Evolutionary conservation across 2,888 invertebrate genomes (phyloP).

Genomic region (Ochropleura plecta): DNA sequence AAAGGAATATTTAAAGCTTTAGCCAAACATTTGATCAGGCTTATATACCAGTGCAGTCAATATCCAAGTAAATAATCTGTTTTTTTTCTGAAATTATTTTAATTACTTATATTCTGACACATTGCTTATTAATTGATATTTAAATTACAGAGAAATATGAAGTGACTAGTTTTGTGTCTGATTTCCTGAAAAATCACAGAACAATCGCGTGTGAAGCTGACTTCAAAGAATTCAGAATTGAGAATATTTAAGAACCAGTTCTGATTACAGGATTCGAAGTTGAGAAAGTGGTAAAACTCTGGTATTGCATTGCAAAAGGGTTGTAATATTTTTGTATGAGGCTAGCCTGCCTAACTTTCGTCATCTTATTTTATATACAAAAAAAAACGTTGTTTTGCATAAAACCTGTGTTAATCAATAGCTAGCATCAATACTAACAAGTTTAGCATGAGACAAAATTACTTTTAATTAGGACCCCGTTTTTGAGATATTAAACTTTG

Average conservation of each 20-base stretch:
- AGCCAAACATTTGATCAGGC: constrained; percentile 91
- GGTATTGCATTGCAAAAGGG: neutral
- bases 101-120: neutral
- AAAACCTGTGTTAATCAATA: neutral
- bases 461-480: neutral
- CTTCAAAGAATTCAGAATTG: constrained; percentile 83
- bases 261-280: neutral
- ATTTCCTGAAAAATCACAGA: constrained; percentile 88
- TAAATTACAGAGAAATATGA: constrained; percentile 89
- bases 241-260: constrained; percentile 74
- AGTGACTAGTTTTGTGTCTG: constrained; percentile 87
- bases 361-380: neutral
- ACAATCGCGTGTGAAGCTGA: constrained; percentile 89
- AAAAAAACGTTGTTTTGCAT: neutral
- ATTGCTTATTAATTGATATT: constrained; percentile 17
- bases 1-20: constrained; percentile 91
- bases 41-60: constrained; percentile 89
- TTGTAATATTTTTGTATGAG: neutral
- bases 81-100: neutral
- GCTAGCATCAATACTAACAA: neutral
- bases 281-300: neutral
- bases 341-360: neutral
- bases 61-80: constrained; percentile 85
- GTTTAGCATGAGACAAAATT: neutral
- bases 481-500: neutral